phyloP scores from a whole-genome alignment of 2,797 vertebrate species.

The Pitangus sulphuratus region DNA sequence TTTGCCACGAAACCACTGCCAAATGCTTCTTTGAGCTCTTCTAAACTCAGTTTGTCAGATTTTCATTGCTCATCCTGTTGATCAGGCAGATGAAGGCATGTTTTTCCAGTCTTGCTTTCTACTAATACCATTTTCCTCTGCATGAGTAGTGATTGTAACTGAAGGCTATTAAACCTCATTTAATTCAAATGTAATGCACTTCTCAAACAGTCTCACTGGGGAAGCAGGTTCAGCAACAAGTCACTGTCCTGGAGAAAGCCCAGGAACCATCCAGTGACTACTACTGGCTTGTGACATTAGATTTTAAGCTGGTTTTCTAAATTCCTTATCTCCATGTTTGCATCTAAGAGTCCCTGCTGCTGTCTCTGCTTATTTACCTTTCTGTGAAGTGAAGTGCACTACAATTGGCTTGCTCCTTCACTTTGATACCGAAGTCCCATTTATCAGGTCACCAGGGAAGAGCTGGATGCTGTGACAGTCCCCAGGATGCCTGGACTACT shows the following conservation, averaged over 20 bases:
- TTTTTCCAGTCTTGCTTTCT: neutral
- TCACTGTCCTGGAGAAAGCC: neutral
- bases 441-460: neutral
- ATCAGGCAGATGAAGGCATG: neutral
- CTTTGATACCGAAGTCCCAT: neutral
- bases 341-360: neutral
- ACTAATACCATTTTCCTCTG: neutral
- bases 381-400: neutral
- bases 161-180: slow-evolving; percentile 10
- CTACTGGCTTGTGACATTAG: neutral
- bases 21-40: neutral
- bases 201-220: neutral
- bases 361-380: neutral
- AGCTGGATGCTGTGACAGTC: neutral
- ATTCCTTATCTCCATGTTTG: neutral
- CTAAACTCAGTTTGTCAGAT: neutral
- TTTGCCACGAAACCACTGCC: neutral
- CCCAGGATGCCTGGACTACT: fast-evolving
- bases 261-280: neutral
- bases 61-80: neutral
- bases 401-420: neutral
- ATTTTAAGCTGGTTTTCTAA: neutral
- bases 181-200: neutral
- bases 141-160: neutral
- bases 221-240: neutral